A percentile compares a stretch with the other conserved stretches of the same genome.
Evolutionary conservation across 2,888 invertebrate genomes (phyloP).

Genomic region (Tenthredo distinguenda): DNA sequence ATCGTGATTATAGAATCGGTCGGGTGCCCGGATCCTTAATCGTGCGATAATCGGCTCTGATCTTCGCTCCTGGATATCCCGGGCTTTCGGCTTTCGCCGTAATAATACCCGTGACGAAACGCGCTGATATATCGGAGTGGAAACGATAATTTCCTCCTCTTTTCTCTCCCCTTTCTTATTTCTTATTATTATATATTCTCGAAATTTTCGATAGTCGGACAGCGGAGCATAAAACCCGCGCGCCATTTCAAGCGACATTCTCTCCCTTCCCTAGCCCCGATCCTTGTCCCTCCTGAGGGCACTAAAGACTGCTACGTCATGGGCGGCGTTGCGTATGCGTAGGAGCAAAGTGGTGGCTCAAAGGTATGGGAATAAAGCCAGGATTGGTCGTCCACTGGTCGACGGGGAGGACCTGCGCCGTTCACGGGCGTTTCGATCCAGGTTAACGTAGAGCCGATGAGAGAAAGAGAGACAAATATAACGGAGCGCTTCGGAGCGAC

Average conservation of each 20-base stretch:
- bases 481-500: not conserved
- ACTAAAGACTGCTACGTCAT: conserved; percentile 29
- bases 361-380: not conserved
- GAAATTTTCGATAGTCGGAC: not conserved
- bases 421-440: conserved; percentile 40
- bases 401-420: conserved; percentile 49
- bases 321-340: conserved; percentile 39
- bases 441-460: not conserved
- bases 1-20: not conserved
- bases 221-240: not conserved
- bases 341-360: conserved; percentile 15
- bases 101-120: not conserved
- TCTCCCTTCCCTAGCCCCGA: not conserved
- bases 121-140: not conserved
- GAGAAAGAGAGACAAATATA: conserved; percentile 18
- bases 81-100: not conserved
- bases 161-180: not conserved
- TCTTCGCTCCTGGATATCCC: not conserved
- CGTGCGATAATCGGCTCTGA: not conserved
- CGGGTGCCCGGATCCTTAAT: too few species aligned
- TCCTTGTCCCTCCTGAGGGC: conserved; percentile 33
- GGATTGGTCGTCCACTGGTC: conserved; percentile 14
- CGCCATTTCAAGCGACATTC: conserved; percentile 45
- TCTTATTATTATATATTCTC: not conserved
- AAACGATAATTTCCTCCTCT: not conserved